phyloP scores from a whole-genome alignment of 2,888 invertebrate species.

The Netelia fuscicornis region DNA sequence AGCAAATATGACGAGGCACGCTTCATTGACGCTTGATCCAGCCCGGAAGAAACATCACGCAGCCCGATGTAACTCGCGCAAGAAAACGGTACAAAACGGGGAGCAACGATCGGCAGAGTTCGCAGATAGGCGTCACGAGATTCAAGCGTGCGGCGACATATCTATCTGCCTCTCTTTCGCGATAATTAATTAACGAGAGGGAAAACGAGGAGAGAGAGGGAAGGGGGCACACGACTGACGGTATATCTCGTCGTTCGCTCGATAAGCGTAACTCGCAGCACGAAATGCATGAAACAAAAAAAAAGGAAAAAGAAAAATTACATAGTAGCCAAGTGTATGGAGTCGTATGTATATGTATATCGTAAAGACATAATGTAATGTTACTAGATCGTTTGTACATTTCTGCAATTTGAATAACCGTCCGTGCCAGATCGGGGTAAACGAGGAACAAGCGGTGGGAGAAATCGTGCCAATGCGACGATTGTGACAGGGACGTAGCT shows the following conservation, averaged over 20 bases:
- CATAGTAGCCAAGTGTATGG: background rate
- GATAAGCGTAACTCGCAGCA: background rate
- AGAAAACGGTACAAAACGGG: too few relatives aligned
- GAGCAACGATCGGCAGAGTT: too few relatives aligned
- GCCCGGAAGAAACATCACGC: too few relatives aligned
- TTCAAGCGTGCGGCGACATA: background rate
- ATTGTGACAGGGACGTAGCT: slow-evolving; percentile 17
- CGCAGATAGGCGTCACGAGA: background rate
- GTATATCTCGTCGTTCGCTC: background rate
- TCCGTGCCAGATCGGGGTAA: slow-evolving; percentile 9
- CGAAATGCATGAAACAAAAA: background rate
- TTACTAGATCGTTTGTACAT: background rate
- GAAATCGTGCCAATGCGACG: slow-evolving; percentile 39
- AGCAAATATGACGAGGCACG: too few relatives aligned
- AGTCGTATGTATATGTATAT: background rate
- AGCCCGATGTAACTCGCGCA: too few relatives aligned
- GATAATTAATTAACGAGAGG: background rate
- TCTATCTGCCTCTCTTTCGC: background rate
- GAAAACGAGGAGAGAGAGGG: too few relatives aligned
- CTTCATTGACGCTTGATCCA: too few relatives aligned
- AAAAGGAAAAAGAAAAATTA: background rate
- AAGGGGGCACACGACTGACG: too few relatives aligned
- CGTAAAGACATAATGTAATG: background rate
- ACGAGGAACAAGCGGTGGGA: background rate
- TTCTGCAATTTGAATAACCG: slow-evolving; percentile 13